Evolutionary conservation across 2,797 vertebrate genomes (phyloP).

Genomic region (Sebastolobus alascanus): DNA sequence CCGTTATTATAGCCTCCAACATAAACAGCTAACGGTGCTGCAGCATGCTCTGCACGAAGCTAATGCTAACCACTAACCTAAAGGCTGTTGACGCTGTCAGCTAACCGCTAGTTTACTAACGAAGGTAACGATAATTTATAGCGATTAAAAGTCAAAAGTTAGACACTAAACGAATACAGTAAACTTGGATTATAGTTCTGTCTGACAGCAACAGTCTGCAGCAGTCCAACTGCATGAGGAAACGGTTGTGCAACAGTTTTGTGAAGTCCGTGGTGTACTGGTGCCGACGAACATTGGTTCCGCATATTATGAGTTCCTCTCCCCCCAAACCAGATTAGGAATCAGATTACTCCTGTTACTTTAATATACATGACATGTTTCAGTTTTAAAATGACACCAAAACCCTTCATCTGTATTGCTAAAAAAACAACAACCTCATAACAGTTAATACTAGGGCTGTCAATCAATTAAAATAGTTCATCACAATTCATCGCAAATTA

Average conservation of each 20-base stretch:
- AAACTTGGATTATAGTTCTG: fast-evolving
- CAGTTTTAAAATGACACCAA: not conserved
- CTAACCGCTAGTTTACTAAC: too few species aligned
- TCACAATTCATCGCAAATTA: too few species aligned
- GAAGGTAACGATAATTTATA: too few species aligned
- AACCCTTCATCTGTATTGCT: not conserved
- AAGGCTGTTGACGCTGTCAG: not conserved
- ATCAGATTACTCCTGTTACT: too few species aligned
- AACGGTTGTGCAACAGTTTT: slow-evolving; percentile 27
- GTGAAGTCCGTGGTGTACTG: slow-evolving; percentile 20
- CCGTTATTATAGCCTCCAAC: not conserved
- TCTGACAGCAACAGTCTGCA: not conserved
- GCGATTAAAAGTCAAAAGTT: not conserved
- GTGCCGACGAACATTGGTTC: slow-evolving; percentile 40
- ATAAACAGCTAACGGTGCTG: not conserved
- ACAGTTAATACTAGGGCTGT: too few species aligned
- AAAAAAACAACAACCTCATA: not conserved
- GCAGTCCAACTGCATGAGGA: slow-evolving; percentile 39
- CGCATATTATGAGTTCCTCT: not conserved
- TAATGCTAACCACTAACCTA: slow-evolving; percentile 28
- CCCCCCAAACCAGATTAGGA: too few species aligned
- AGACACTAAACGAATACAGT: not conserved
- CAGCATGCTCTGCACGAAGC: slow-evolving; percentile 4
- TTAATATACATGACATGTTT: not conserved
- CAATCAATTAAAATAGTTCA: too few species aligned